Evolutionary conservation across 2,888 invertebrate species (phyloP).

Genomic region (Platycnemis pennipes): DNA sequence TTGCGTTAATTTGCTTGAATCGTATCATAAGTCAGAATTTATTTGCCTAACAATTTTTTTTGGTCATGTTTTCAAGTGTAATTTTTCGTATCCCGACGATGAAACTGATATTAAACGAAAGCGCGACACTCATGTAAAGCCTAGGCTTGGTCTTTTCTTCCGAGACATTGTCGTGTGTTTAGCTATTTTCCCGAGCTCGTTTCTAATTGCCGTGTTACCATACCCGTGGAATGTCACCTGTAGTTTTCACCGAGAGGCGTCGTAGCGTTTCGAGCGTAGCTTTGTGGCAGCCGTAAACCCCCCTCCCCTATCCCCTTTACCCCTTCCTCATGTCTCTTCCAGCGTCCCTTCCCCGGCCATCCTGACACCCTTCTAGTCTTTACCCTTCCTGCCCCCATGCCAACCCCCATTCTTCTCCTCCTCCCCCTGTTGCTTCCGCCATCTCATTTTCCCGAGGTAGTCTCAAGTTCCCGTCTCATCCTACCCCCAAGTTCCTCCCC

Average conservation of each 20-base stretch:
- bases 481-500: no score
- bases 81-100: no score
- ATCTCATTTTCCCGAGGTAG: conserved; percentile 30
- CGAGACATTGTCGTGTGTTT: no score
- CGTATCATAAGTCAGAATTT: no score
- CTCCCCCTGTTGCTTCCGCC: conserved; percentile 27
- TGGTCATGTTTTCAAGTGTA: no score
- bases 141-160: no score
- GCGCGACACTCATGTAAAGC: no score
- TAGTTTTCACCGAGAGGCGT: neutral
- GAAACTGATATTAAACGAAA: no score
- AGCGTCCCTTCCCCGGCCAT: neutral
- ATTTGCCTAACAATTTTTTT: no score
- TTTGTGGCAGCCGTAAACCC: neutral
- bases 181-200: no score
- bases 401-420: neutral
- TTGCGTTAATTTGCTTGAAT: no score
- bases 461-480: conserved; percentile 6
- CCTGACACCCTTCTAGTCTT: neutral
- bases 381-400: neutral
- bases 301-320: neutral
- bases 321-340: neutral
- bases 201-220: neutral
- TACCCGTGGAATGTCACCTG: neutral
- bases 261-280: neutral